phyloP scores from a whole-genome alignment of 2,797 vertebrate genomes.

The Sus cebifrons region DNA sequence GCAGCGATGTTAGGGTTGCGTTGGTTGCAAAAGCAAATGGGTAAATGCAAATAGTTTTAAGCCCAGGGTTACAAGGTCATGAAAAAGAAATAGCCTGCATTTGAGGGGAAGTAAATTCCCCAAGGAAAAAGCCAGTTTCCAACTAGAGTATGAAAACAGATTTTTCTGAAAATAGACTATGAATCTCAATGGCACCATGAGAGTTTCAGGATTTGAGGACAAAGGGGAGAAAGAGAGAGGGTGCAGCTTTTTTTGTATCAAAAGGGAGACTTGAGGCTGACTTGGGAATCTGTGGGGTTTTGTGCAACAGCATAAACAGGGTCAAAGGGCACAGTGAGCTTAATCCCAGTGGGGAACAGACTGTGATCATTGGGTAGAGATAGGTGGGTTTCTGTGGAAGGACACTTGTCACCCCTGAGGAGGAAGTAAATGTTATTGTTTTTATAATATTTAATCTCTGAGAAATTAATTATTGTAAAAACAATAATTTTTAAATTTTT shows the following conservation, averaged over 20 bases:
- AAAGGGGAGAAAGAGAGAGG: not conserved
- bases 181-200: not conserved
- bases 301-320: not conserved
- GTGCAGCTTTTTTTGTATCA: not conserved
- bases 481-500: not conserved
- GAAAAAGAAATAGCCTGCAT: not conserved
- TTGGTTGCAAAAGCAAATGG: not conserved
- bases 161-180: not conserved
- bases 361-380: too few relatives aligned
- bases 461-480: not conserved
- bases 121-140: not conserved
- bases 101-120: not conserved
- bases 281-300: not conserved
- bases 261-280: not conserved
- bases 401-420: not conserved
- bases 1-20: not conserved
- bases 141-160: not conserved
- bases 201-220: not conserved
- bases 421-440: not conserved
- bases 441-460: too few relatives aligned
- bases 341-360: too few relatives aligned
- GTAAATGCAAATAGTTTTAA: not conserved
- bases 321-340: not conserved
- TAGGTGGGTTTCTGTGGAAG: not conserved
- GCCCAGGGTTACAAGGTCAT: not conserved